Base-by-base conservation (phyloP, 2,888 invertebrate genomes). In the Eurois occulta region DNA sequence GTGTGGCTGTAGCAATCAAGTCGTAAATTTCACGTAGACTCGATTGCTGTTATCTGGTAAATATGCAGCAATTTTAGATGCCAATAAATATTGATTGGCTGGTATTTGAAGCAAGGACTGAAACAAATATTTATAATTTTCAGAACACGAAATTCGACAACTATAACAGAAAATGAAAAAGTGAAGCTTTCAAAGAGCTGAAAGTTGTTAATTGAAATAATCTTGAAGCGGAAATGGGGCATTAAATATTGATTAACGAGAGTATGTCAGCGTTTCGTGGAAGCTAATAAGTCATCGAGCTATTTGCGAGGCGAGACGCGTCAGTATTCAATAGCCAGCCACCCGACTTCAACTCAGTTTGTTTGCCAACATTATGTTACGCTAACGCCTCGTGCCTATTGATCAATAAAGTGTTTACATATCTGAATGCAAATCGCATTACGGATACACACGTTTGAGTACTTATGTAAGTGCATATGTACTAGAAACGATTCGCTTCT, bases 181-280 rank as follows among this genome's bases (percentile, higher is more conserved):
- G 21, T 64, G 65, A 32, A 72, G 35, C 72, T 78, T 65, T 75
- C 58, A 65, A 69, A 69, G 62, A 79, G 62, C 68, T 81, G 46
- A 81, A 83, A 78, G 81, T 78, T 73, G 41, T 80, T 77, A 74
- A 87, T 85, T 81, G 75, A 87, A 87, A 83, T 66, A 81, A 81
- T 78, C 70, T 84, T 69, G 85, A 80, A 86, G 80, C 84, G 88
- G 90, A 92, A 91, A 90, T 88, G 80, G 87, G 80, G 86, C 86
- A 89, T 90, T 89, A 88, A 90, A 90, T 91, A 92, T 91, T 92
- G 89, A 92, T 90, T 89, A 89, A 86, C 80, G 78, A 75, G 81
- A 86, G 84, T 79, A 80, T 84, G 85, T 84, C 85, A 78, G 73
- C 65, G 82, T 86, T 90, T 90, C 88, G 80, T 86, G 81, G 88